Conservation (phyloP, 2,797 vertebrate species). For the Morus bassanus region DNA sequence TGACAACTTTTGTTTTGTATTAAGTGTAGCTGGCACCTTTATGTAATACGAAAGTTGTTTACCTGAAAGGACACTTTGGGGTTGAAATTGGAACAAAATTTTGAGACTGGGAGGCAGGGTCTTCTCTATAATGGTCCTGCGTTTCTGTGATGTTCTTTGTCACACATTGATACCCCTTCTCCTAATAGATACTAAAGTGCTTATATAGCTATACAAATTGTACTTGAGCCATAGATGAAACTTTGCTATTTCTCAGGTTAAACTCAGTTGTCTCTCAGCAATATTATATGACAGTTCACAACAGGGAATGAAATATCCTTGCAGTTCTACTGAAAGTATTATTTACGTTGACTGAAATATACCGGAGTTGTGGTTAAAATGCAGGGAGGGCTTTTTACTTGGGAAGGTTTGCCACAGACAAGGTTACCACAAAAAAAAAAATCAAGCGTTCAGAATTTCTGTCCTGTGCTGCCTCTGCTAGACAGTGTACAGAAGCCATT, state of each 20-base stretch:
- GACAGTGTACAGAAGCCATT: background rate
- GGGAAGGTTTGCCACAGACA: background rate
- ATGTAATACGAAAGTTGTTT: background rate
- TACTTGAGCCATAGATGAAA: background rate
- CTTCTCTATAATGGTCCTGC: background rate
- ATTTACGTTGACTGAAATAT: background rate
- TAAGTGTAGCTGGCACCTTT: background rate
- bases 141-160: background rate
- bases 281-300: background rate
- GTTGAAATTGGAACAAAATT: background rate
- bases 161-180: background rate
- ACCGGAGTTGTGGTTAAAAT: background rate
- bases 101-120: background rate
- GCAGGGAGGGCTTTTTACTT: background rate
- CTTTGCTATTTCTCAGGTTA: background rate
- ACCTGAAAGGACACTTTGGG: background rate
- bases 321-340: no score
- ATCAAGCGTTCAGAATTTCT: background rate
- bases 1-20: background rate
- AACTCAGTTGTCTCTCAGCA: background rate
- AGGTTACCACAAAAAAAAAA: background rate
- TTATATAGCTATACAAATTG: background rate
- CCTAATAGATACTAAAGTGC: background rate
- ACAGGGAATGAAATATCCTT: background rate
- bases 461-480: background rate